A percentile compares a stretch with the other conserved stretches of the same genome.
These are phyloP conservation scores for Hippolais icterina DNA, from an alignment of 2,113 vertebrate genomes.

Conservation along the genomic window DNA sequence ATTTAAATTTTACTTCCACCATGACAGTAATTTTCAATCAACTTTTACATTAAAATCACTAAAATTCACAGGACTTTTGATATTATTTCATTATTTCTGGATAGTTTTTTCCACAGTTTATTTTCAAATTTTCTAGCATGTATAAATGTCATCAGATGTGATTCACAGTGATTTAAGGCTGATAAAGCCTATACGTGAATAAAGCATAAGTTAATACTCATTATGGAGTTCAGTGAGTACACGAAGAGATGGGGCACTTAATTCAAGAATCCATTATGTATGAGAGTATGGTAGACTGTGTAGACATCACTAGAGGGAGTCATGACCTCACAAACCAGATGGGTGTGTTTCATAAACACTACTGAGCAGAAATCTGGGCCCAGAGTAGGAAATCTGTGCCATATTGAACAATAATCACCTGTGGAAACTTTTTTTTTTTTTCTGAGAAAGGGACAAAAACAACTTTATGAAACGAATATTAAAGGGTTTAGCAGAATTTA, in stretches of 20 bases:
- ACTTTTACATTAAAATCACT: not conserved
- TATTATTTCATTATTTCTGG: not conserved
- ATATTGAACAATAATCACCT: not conserved
- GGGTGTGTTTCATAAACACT: not conserved
- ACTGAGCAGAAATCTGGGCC: not conserved
- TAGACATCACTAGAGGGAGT: conserved; percentile 57
- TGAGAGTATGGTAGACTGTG: not conserved
- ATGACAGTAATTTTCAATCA: not conserved
- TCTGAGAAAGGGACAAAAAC: not conserved
- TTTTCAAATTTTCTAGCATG: not conserved
- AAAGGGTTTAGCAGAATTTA: not conserved
- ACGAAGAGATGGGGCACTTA: not conserved
- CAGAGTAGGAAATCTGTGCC: not conserved
- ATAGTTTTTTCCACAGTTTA: not conserved
- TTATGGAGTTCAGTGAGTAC: not conserved
- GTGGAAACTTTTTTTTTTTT: not conserved
- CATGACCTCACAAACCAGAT: conserved; percentile 26
- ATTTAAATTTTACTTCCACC: not conserved
- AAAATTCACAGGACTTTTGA: not conserved
- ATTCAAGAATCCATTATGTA: not conserved
- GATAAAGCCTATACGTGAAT: not conserved
- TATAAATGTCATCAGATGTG: not conserved
- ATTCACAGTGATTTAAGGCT: not conserved
- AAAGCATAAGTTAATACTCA: not conserved
- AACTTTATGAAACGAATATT: not conserved